Percentiles rank a stretch among this genome's conserved stretches.
Conservation (phyloP, 53 echinoderm and acorn worm genomes). For the Echinarachnius parma region DNA sequence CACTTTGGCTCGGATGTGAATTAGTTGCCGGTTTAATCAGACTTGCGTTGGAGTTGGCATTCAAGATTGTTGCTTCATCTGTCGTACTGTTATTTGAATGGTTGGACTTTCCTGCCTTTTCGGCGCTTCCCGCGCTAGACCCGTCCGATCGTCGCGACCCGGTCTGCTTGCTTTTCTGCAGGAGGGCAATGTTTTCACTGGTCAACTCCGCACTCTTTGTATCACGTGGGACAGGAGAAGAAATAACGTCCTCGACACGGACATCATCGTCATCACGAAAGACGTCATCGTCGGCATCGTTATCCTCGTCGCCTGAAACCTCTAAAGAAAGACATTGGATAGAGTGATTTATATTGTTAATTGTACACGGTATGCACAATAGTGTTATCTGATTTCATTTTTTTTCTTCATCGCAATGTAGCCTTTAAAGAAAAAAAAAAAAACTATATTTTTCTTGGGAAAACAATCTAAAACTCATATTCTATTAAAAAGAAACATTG, state of each 20-base stretch:
- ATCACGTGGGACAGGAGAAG: background rate
- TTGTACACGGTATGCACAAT: no score
- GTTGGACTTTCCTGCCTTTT: conserved; percentile 4
- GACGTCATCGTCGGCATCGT: conserved; percentile 31
- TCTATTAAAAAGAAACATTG: no score
- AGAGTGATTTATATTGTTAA: background rate
- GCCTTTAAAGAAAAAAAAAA: no score
- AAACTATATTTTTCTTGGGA: no score
- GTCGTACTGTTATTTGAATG: conserved; percentile 7
- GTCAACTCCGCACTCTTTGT: background rate
- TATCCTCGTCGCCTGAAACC: conserved; percentile 3
- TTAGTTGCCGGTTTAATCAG: background rate
- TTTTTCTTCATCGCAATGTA: no score
- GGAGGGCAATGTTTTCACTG: conserved; percentile 17
- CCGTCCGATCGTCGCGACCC: conserved; percentile 1
- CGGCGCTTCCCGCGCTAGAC: conserved; percentile 8
- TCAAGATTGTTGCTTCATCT: background rate
- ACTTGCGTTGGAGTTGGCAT: conserved; percentile 12
- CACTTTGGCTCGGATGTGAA: background rate
- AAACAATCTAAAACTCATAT: no score
- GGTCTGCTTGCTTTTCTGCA: background rate
- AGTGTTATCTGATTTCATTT: no score
- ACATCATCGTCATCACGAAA: conserved; percentile 25
- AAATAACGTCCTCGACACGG: conserved; percentile 14
- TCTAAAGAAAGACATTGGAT: background rate